These are phyloP conservation scores for Galago senegalensis DNA, from an alignment of 2,797 vertebrate species.

Conservation along the genomic window DNA sequence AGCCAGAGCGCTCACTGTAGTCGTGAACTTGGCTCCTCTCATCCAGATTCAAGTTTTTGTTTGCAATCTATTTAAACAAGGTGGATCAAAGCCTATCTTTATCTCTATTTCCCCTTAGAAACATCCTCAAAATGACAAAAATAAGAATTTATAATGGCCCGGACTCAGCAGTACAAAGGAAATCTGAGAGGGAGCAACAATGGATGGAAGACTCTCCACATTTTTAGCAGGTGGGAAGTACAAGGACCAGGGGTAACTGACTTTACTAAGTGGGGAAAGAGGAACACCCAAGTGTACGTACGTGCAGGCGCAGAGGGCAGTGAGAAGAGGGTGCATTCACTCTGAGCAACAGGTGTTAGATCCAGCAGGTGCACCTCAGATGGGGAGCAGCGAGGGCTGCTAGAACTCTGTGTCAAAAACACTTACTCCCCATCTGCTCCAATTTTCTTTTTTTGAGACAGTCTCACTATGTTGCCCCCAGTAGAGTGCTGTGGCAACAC, in stretches of 20 bases:
- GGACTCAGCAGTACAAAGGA: neutral
- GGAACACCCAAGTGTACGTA: neutral
- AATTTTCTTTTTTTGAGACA: neutral
- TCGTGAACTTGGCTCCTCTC: constrained; percentile 85
- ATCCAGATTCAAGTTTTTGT: constrained; percentile 80
- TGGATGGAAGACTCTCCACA: neutral
- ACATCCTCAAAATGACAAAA: neutral
- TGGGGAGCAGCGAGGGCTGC: neutral
- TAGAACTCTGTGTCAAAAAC: constrained; percentile 14
- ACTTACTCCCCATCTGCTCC: neutral
- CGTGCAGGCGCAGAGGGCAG: neutral
- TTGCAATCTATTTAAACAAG: constrained; percentile 1
- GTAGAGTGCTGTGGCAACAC: too few species aligned
- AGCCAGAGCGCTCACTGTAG: constrained; percentile 46
- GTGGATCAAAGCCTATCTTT: neutral
- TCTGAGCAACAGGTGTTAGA: constrained; percentile 18
- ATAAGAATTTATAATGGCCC: neutral
- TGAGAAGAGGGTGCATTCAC: neutral
- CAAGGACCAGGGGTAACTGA: neutral
- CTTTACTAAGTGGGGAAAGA: neutral
- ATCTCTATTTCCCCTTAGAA: neutral
- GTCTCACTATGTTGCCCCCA: too few species aligned
- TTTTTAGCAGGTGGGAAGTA: neutral
- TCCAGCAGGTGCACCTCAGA: neutral
- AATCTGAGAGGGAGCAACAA: neutral